phyloP scores from a whole-genome alignment of 1,140 invertebrate species.

The Drosophila hydei region DNA sequence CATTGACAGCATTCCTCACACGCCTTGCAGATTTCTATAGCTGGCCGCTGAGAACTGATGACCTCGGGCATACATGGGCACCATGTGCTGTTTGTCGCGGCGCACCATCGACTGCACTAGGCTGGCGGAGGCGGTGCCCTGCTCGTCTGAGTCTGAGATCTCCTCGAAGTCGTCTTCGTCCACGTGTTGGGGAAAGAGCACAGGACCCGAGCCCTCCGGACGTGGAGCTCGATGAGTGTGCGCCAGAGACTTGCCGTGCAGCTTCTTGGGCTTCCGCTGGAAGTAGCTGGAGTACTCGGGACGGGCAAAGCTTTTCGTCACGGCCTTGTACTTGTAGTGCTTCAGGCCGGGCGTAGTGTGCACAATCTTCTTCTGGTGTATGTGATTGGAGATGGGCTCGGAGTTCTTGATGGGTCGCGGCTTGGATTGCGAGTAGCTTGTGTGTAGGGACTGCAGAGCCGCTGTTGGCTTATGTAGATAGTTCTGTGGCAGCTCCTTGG shows the following conservation, averaged over 20 bases:
- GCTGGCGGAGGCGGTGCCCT: constrained; percentile 68
- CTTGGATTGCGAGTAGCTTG: constrained; percentile 62
- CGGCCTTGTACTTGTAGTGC: constrained; percentile 75
- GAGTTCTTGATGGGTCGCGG: constrained; percentile 30
- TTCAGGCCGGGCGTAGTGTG: constrained; percentile 83
- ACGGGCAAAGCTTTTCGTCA: constrained; percentile 54
- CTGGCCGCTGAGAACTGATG: constrained; percentile 53
- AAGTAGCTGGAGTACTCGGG: constrained; percentile 80
- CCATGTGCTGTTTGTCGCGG: constrained; percentile 76
- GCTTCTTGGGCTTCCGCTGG: constrained; percentile 74
- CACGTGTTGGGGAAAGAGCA: constrained; percentile 55
- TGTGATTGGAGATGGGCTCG: constrained; percentile 65
- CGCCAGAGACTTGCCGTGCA: constrained; percentile 11
- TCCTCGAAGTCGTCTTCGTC: constrained; percentile 56
- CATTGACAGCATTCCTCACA: constrained; percentile 16
- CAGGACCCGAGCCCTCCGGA: constrained; percentile 50
- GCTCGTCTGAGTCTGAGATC: constrained; percentile 47
- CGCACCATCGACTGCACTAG: constrained; percentile 77
- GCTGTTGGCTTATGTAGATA: constrained; percentile 60
- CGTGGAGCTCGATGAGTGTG: constrained; percentile 21
- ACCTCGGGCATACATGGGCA: constrained; percentile 73
- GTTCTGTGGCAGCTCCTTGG: constrained; percentile 67
- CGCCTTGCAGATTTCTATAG: constrained; percentile 52
- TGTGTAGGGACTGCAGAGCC: constrained; percentile 52
- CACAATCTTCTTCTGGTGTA: constrained; percentile 70